Conservation (phyloP, 2,797 vertebrate genomes). For the Emys orbicularis region DNA sequence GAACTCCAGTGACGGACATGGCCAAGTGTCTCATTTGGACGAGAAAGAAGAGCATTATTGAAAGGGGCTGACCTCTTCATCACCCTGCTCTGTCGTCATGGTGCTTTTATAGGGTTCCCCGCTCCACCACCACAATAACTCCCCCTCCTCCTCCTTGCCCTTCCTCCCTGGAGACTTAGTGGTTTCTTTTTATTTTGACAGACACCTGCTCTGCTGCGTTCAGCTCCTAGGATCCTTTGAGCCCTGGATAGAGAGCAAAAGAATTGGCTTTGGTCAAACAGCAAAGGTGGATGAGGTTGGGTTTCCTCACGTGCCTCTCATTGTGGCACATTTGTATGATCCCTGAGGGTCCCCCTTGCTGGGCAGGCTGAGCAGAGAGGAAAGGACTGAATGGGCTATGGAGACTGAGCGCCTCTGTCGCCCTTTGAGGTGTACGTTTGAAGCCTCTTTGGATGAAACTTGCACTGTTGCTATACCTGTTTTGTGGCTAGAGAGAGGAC, state of each 20-base stretch:
- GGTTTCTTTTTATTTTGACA: conserved; percentile 46
- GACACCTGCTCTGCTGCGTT: conserved; percentile 46
- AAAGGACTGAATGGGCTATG: background rate
- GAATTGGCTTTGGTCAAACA: background rate
- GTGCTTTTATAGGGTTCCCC: conserved; percentile 75
- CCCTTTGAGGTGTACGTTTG: background rate
- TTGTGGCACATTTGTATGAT: accelerated
- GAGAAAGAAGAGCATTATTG: conserved; percentile 70
- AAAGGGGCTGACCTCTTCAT: conserved; percentile 77
- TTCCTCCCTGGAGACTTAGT: conserved; percentile 51
- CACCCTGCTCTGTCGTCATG: conserved; percentile 76
- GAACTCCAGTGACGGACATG: conserved; percentile 85
- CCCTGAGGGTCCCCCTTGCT: background rate
- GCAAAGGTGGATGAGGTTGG: background rate
- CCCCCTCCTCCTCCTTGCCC: conserved; percentile 51
- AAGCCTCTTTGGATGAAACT: background rate
- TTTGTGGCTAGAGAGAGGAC: background rate
- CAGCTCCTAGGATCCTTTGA: background rate
- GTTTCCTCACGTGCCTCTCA: background rate
- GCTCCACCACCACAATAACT: conserved; percentile 44
- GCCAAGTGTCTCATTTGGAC: conserved; percentile 75
- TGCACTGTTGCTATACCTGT: background rate
- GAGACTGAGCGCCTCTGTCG: background rate
- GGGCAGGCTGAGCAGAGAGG: background rate
- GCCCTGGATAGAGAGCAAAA: conserved; percentile 26